Evolutionary conservation across 2,797 vertebrate genomes (phyloP), one percentile per base, ranked within the genome.

Genomic region (Danio aesculapii): DNA sequence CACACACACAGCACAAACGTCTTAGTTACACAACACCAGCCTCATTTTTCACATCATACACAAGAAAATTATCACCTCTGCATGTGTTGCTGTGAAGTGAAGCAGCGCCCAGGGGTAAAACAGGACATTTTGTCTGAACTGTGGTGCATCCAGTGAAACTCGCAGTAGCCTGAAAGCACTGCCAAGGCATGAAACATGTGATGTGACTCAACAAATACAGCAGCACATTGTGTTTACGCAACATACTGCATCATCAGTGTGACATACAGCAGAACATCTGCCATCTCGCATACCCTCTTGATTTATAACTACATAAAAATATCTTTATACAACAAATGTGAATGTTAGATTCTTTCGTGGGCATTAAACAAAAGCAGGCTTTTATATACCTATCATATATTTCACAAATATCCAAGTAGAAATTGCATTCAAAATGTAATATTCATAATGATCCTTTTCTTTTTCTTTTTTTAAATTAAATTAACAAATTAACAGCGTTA

Each of bases 11-110:
- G 75, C n/a, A n/a, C 19, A 78, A 50, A 59, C 52, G 14, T 66
- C 61, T 66, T 30, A 13, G 75, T 78, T 83, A 68, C 58, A 68
- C 57, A 47, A 73, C 64, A 79, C 19, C 57, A 68, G 17, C 49
- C 55, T 68, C 46, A 69, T 73, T 55, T 79, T 83, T 74, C 47
- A 74, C 81, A 76, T 59, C 46, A 46, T 39, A 79, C 63, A 49
- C 63, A 75, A 79, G 81, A 19, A 68, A 57, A 47, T 69, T 12
- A 74, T 73, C 64, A 4, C 68, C 50, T 74, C 83, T 76, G 87
- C 76, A 84, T 68, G 11, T 66, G 63, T 71, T 61, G 46, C 46
- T 82, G 74, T 83, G 67, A 72, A 49, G 66, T 80, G 6, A 70
- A 14, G 79, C 63, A 68, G 16, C 17, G 69, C 71, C 69, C 50